Conservation (phyloP, 1,140 invertebrate species). For the Macrosteles quadrilineatus region DNA sequence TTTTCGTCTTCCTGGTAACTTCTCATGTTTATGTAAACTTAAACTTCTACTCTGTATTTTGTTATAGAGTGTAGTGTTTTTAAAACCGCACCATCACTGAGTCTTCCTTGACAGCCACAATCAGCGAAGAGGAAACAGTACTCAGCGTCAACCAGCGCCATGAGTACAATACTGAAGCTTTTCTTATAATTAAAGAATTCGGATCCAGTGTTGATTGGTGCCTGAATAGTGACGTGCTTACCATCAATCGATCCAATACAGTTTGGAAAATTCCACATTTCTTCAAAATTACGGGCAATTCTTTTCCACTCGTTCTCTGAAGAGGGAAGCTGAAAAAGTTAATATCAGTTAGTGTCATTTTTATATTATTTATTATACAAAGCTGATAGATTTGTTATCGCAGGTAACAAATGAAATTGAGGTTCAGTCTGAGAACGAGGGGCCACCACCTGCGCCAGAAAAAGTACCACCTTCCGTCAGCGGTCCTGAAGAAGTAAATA, state of each 20-base stretch:
- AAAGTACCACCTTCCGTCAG: too few relatives aligned
- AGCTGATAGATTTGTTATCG: too few relatives aligned
- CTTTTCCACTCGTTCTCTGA: too few relatives aligned
- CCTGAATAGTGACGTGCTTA: slow-evolving; percentile 46
- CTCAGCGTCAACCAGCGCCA: slow-evolving; percentile 37
- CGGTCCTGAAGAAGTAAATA: too few relatives aligned
- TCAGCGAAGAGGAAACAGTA: slow-evolving; percentile 37
- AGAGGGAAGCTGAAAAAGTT: too few relatives aligned
- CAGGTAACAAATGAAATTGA: too few relatives aligned
- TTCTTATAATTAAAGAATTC: slow-evolving; percentile 54
- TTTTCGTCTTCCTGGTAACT: background rate
- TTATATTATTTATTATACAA: too few relatives aligned
- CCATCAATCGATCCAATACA: slow-evolving; percentile 48
- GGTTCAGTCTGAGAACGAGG: too few relatives aligned
- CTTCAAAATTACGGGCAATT: too few relatives aligned
- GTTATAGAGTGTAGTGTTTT: slow-evolving; percentile 40
- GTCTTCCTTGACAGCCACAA: slow-evolving; percentile 39
- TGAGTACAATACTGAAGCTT: slow-evolving; percentile 39
- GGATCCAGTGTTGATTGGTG: slow-evolving; percentile 40
- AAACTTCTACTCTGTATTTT: slow-evolving; percentile 37
- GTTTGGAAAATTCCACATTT: slow-evolving; percentile 40
- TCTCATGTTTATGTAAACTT: slow-evolving; percentile 25
- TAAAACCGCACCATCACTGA: slow-evolving; percentile 49
- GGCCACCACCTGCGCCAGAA: too few relatives aligned
- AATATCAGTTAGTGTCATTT: too few relatives aligned